phyloP scores from a whole-genome alignment of 2,888 invertebrate genomes.

The Eupithecia centaureata region DNA sequence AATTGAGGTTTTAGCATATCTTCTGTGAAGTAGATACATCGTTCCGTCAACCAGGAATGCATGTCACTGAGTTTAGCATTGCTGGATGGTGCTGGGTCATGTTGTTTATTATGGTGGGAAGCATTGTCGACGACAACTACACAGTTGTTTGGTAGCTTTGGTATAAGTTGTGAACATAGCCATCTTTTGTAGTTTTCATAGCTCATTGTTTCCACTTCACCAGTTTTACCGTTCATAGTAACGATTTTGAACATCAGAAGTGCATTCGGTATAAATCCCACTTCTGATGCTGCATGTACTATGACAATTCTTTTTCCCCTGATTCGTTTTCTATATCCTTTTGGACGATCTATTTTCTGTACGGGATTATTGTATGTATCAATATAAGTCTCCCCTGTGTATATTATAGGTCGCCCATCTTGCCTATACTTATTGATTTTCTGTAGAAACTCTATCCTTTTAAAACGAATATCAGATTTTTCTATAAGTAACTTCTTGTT shows the following conservation, averaged over 20 bases:
- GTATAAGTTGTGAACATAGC: slow-evolving; percentile 48
- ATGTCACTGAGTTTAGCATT: slow-evolving; percentile 6
- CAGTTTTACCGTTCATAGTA: slow-evolving; percentile 3
- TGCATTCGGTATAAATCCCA: slow-evolving; percentile 41
- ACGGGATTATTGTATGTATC: not conserved
- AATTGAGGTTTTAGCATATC: slow-evolving; percentile 11
- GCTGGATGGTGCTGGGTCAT: slow-evolving; percentile 6
- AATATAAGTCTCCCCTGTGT: slow-evolving; percentile 34
- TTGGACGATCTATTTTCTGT: not conserved
- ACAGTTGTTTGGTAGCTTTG: slow-evolving; percentile 45
- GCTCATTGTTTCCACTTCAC: slow-evolving; percentile 49
- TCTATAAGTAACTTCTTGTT: slow-evolving; percentile 44
- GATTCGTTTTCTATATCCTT: slow-evolving; percentile 11
- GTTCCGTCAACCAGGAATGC: slow-evolving; percentile 13
- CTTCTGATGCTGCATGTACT: slow-evolving; percentile 38
- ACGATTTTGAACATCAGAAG: slow-evolving; percentile 34
- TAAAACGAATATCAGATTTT: slow-evolving; percentile 34
- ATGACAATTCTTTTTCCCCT: slow-evolving; percentile 38
- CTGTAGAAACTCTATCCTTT: slow-evolving; percentile 36
- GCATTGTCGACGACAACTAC: slow-evolving; percentile 48
- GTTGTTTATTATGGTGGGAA: slow-evolving; percentile 44
- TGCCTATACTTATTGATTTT: slow-evolving; percentile 32
- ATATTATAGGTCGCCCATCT: slow-evolving; percentile 32
- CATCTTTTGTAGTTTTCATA: slow-evolving; percentile 45
- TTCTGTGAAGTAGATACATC: slow-evolving; percentile 7